Percentiles rank a stretch among this genome's conserved stretches.
Evolutionary conservation across 1,140 invertebrate genomes (phyloP).

Genomic region (Calephelis nemesis): DNA sequence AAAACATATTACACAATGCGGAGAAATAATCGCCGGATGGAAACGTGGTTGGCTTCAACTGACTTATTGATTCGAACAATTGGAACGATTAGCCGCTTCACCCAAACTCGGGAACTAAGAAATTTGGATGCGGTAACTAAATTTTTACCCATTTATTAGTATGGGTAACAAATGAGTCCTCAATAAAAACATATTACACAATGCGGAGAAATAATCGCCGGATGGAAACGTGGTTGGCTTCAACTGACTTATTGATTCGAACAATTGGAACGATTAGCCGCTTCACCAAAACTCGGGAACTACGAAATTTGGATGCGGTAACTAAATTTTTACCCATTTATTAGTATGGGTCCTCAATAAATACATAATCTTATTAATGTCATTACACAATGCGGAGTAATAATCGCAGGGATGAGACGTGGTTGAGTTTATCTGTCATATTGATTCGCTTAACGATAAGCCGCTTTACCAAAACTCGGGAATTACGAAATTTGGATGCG

Average conservation of each 20-base stretch:
- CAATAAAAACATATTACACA: neutral
- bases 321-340: too few species aligned
- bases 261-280: constrained; percentile 45
- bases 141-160: too few species aligned
- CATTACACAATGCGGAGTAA: constrained; percentile 4
- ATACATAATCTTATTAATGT: too few species aligned
- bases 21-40: constrained; percentile 16
- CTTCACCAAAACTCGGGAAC: neutral
- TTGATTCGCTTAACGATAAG: constrained; percentile 55
- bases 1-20: neutral
- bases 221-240: constrained; percentile 6
- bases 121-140: too few species aligned
- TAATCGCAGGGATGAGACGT: constrained; percentile 19
- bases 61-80: constrained; percentile 54
- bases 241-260: constrained; percentile 48
- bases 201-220: constrained; percentile 8
- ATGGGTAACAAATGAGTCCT: too few species aligned
- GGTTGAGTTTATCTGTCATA: constrained; percentile 31
- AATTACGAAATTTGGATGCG: neutral
- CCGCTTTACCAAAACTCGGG: neutral
- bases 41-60: constrained; percentile 2
- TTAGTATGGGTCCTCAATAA: too few species aligned
- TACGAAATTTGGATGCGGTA: neutral
- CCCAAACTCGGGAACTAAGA: too few species aligned
- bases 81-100: constrained; percentile 35